phyloP scores from a whole-genome alignment of 2,888 invertebrate species.

The Hyposoter didymator region DNA sequence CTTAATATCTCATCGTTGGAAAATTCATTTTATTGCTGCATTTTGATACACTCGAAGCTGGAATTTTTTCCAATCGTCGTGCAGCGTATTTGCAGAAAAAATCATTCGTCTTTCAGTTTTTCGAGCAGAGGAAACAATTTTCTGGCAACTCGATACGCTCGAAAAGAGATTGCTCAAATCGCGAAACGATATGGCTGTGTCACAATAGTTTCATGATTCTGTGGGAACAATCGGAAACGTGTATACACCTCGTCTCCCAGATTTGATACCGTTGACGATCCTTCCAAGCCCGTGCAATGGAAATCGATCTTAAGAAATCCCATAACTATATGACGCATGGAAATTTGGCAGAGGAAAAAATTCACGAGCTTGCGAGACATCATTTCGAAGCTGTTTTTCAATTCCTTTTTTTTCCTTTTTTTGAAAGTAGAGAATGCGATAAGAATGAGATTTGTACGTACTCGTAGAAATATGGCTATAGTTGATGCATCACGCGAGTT shows the following conservation, averaged over 20 bases:
- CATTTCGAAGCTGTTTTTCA: constrained; percentile 23
- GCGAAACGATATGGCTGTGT: constrained; percentile 12
- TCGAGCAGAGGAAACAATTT: constrained; percentile 28
- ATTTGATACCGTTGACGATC: constrained; percentile 5
- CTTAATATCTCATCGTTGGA: not conserved
- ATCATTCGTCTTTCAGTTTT: not conserved
- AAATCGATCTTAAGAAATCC: constrained; percentile 33
- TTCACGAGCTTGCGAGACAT: constrained; percentile 26
- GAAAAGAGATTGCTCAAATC: not conserved
- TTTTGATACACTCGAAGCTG: no score
- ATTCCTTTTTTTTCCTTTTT: not conserved
- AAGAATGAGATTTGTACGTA: not conserved
- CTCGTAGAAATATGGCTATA: not conserved
- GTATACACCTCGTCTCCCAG: constrained; percentile 13
- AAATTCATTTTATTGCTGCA: not conserved
- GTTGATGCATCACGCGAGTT: not conserved
- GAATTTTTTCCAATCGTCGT: not conserved
- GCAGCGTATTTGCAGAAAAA: not conserved
- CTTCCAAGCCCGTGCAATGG: not conserved
- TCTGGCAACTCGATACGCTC: not conserved
- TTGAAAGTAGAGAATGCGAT: constrained; percentile 3
- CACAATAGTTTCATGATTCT: constrained; percentile 45
- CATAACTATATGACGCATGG: not conserved
- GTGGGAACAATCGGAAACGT: constrained; percentile 35
- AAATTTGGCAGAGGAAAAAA: constrained; percentile 12